Evolutionary conservation across 2,888 invertebrate species (phyloP).

Genomic region (Acanthosoma haemorrhoidale): DNA sequence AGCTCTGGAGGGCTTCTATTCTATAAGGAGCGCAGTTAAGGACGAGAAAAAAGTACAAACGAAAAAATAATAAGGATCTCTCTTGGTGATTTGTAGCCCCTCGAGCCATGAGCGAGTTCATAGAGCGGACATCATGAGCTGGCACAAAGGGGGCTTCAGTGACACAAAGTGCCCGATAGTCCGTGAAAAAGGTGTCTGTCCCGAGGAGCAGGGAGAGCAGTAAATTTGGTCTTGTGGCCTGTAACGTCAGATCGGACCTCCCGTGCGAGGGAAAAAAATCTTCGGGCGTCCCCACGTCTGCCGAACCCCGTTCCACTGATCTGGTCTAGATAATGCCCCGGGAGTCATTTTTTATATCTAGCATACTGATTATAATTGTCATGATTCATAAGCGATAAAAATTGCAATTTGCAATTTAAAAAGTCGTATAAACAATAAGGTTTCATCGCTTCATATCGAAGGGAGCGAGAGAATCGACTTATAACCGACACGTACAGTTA

Average conservation of each 20-base stretch:
- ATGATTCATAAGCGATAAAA: too few species aligned
- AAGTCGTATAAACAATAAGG: too few species aligned
- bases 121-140: neutral
- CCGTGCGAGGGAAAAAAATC: neutral
- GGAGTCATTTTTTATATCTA: too few species aligned
- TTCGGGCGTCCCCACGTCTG: neutral
- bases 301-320: neutral
- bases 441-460: too few species aligned
- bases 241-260: neutral
- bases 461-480: too few species aligned
- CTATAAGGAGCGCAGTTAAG: neutral
- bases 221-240: neutral
- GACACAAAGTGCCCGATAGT: neutral
- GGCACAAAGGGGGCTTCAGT: conserved; percentile 14
- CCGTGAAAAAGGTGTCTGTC: conserved; percentile 8
- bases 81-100: neutral
- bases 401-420: too few species aligned
- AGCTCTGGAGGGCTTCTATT: conserved; percentile 2
- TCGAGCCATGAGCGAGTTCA: neutral
- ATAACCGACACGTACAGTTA: too few species aligned
- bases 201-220: neutral
- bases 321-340: neutral
- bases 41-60: neutral
- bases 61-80: conserved; percentile 5
- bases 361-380: too few species aligned